These are phyloP conservation scores for Lydus trimaculatus DNA, from an alignment of 2,888 invertebrate species.

Conservation along the genomic window DNA sequence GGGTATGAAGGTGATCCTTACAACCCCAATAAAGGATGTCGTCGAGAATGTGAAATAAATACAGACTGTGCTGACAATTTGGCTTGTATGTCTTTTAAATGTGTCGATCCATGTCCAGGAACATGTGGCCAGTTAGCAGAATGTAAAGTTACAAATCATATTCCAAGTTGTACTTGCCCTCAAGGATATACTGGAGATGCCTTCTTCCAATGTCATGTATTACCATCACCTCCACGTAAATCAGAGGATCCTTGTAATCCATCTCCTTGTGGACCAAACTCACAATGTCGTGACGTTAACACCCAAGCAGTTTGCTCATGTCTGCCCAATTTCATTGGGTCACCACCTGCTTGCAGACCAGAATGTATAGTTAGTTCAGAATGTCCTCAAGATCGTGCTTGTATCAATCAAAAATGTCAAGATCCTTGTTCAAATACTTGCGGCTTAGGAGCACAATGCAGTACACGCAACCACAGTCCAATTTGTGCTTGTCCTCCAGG, in stretches of 20 bases:
- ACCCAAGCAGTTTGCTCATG: constrained; percentile 87
- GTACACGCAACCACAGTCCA: constrained; percentile 84
- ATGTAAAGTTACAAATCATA: constrained; percentile 80
- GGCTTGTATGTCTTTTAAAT: constrained; percentile 83
- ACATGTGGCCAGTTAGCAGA: constrained; percentile 83
- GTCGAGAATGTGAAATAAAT: constrained; percentile 80
- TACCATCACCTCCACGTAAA: constrained; percentile 59
- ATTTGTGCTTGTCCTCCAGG: constrained; percentile 86
- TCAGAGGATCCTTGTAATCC: constrained; percentile 78
- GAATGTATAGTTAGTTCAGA: constrained; percentile 89
- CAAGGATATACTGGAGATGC: constrained; percentile 82
- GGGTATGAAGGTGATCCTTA: constrained; percentile 87
- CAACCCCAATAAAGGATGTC: constrained; percentile 71
- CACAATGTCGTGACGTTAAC: constrained; percentile 81
- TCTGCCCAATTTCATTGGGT: constrained; percentile 77
- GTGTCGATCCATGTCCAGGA: constrained; percentile 84
- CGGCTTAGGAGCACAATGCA: constrained; percentile 84
- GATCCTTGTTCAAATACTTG: constrained; percentile 90
- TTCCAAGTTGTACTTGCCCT: constrained; percentile 80
- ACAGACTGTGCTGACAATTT: constrained; percentile 75
- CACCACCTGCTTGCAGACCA: constrained; percentile 82
- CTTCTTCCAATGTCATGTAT: constrained; percentile 76
- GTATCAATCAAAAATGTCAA: constrained; percentile 83
- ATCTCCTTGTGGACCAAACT: constrained; percentile 88
- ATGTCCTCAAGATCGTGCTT: constrained; percentile 82